Evolutionary conservation across 2,797 vertebrate species (phyloP), one percentile per base, ranked within the genome.

Genomic region (Hoplostethus mediterraneus): DNA sequence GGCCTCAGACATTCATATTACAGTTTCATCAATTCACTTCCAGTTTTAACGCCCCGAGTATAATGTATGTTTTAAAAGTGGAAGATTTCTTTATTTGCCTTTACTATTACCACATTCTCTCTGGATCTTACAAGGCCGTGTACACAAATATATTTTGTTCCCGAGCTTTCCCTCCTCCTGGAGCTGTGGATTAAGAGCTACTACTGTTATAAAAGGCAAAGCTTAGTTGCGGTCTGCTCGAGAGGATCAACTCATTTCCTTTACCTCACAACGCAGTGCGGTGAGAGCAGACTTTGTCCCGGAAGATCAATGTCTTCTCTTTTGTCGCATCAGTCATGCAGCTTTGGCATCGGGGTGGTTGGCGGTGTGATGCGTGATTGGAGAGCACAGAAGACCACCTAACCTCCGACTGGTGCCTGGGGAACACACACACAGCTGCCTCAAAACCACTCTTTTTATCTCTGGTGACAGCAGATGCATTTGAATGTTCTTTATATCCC

Each of bases 231-330:
- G 78, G 84, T 88, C 87, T 77, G 84, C 80, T 93, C 78, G 67
- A 86, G 79, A 87, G 90, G 81, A 94, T 93, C 92, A 83, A 80
- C 87, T 92, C 80, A 89, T 87, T 94, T 94, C 90, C 91, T 85
- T 87, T 70, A 84, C 67, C 71, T 44, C 65, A 75, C 85, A 79
- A 48, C 74, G 64, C 85, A 80, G 83, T 78, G 81, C 42, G 80
- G 85, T 83, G 86, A 86, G 84, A 91, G 85, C 75, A 81, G 76
- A 86, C 88, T 80, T 82, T 73, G 90, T 87, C 87, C 86, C 75
- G 73, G 81, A 83, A 92, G 90, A 93, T 94, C 92, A 93, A 86
- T 56, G 90, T 92, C 91, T 89, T 59, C 75, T 85, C 90, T 85
- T 93, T 93, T 93, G 90, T 93, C 71, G 74, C 84, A 88, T 91